Evolutionary conservation across 2,888 invertebrate species (phyloP).

Genomic region (Philhelius pedissequus): DNA sequence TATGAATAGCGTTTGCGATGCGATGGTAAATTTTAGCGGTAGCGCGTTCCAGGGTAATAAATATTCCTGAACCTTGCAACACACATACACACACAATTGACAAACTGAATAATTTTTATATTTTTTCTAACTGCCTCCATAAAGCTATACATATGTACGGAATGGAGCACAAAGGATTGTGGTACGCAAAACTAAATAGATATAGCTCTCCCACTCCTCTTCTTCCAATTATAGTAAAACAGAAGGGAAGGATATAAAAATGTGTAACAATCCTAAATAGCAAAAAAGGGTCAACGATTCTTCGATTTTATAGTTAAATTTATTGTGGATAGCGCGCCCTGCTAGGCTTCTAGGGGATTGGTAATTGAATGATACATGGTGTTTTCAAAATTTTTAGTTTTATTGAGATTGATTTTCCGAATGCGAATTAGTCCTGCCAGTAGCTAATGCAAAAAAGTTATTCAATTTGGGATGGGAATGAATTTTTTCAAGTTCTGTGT

Average conservation of each 20-base stretch:
- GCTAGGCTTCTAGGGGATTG: not conserved
- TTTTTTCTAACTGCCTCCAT: conserved; percentile 28
- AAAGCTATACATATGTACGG: conserved; percentile 33
- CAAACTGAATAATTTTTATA: conserved; percentile 37
- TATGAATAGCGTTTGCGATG: conserved; percentile 28
- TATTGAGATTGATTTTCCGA: not conserved
- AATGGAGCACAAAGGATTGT: not conserved
- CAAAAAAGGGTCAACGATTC: conserved; percentile 27
- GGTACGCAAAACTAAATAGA: not conserved
- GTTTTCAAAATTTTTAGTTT: not conserved
- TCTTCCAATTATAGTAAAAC: not conserved
- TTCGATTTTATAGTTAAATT: conserved; percentile 33
- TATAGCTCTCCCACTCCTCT: not conserved
- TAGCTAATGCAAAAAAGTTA: not conserved
- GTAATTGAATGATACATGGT: conserved; percentile 43
- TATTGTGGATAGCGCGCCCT: not conserved
- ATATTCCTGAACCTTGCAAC: conserved; percentile 9
- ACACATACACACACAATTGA: conserved; percentile 29
- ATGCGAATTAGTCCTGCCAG: not conserved
- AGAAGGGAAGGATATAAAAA: conserved; percentile 9
- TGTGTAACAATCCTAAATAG: no score
- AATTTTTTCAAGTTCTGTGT: not conserved
- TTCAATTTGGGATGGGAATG: not conserved
- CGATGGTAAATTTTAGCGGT: conserved; percentile 35
- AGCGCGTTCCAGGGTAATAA: conserved; percentile 19